These are phyloP conservation scores for Pantherophis vulpinus DNA, from an alignment of 2,797 vertebrate species.

Conservation along the genomic window DNA sequence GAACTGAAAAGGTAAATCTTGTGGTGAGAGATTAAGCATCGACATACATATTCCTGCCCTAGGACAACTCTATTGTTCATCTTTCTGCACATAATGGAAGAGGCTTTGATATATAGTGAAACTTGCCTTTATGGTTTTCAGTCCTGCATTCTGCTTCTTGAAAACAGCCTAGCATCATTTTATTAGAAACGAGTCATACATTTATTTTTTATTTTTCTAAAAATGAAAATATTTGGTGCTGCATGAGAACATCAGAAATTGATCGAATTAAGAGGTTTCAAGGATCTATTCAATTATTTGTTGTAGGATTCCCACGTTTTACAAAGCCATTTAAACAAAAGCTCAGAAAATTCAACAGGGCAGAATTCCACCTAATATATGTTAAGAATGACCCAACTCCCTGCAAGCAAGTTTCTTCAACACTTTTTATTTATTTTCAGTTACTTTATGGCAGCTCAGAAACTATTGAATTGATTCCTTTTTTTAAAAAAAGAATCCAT, in stretches of 20 bases:
- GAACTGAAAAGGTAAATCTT: background rate
- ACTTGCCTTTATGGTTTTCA: background rate
- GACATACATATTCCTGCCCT: too few relatives aligned
- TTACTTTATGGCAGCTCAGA: constrained; percentile 7
- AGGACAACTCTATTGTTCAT: too few relatives aligned
- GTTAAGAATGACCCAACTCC: background rate
- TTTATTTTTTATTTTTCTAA: background rate
- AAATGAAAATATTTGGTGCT: background rate
- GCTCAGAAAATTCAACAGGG: background rate
- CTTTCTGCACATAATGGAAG: background rate
- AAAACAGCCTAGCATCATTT: background rate
- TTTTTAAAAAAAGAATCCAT: background rate
- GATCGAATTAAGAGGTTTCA: background rate
- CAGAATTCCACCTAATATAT: background rate
- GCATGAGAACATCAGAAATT: background rate
- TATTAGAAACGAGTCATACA: background rate
- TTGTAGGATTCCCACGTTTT: background rate
- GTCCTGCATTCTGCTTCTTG: background rate
- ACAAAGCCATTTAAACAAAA: background rate
- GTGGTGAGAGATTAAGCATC: background rate
- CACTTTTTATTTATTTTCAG: background rate
- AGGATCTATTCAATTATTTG: background rate
- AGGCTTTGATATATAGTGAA: background rate
- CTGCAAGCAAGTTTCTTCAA: constrained; percentile 22
- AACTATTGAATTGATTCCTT: constrained; percentile 13